Percentiles rank a stretch among this genome's conserved stretches.
These are phyloP conservation scores for Melitaea cinxia DNA, from an alignment of 1,140 invertebrate genomes.

Conservation along the genomic window DNA sequence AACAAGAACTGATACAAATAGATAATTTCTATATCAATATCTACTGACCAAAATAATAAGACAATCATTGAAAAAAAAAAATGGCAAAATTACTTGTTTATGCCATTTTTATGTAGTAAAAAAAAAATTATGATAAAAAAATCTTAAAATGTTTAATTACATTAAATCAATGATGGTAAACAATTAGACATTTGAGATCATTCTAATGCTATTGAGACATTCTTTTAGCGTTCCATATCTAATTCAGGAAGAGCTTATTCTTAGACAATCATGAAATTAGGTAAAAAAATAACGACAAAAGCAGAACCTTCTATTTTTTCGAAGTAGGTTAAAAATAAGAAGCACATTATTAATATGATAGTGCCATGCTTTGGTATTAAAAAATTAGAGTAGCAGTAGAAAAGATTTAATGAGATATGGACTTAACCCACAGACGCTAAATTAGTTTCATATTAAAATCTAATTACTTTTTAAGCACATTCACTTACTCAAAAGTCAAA, in stretches of 20 bases:
- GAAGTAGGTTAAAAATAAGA: too few species aligned
- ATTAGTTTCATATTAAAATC: not conserved
- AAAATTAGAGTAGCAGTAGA: not conserved
- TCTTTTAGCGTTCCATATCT: not conserved
- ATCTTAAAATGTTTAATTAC: slow-evolving; percentile 12
- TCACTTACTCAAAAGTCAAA: slow-evolving; percentile 1
- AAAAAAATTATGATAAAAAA: not conserved
- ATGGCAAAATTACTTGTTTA: not conserved
- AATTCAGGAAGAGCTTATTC: not conserved
- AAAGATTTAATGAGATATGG: not conserved
- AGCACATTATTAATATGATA: not conserved
- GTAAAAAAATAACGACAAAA: not conserved
- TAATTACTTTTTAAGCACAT: not conserved
- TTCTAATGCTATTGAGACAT: slow-evolving; percentile 2
- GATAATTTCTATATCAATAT: slow-evolving; percentile 20
- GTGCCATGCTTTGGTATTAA: slow-evolving; percentile 8
- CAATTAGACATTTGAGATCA: slow-evolving; percentile 6
- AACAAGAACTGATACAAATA: slow-evolving; percentile 30
- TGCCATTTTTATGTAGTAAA: not conserved
- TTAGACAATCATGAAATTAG: not conserved
- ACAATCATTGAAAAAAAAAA: not conserved
- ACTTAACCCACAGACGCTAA: not conserved
- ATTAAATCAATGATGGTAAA: slow-evolving; percentile 8
- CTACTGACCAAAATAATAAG: slow-evolving; percentile 10
- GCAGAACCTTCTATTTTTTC: not conserved